phyloP scores from a whole-genome alignment of 2,888 invertebrate species.

The Leucoma salicis region DNA sequence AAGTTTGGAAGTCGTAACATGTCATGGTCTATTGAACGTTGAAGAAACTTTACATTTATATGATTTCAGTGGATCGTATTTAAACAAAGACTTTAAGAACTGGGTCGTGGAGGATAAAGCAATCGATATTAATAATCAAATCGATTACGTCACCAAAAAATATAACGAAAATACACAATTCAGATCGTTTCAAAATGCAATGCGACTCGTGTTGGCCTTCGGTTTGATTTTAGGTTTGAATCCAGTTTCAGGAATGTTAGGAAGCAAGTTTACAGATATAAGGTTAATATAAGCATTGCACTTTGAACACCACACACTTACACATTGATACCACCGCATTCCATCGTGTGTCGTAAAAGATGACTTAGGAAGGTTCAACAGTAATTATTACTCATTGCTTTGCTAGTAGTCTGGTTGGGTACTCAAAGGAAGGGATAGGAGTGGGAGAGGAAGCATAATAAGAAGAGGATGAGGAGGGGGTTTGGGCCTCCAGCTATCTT shows the following conservation, averaged over 20 bases:
- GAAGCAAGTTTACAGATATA: conserved; percentile 36
- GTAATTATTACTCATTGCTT: no score
- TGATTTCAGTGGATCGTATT: neutral
- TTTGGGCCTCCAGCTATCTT: no score
- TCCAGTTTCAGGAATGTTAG: conserved; percentile 42
- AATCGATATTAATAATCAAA: neutral
- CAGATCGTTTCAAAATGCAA: conserved; percentile 41
- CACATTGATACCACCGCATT: no score
- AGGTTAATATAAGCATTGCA: no score
- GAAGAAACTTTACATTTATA: neutral
- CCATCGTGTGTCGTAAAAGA: no score
- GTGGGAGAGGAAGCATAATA: no score
- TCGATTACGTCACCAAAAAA: neutral
- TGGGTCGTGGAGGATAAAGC: conserved; percentile 3
- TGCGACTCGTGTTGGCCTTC: conserved; percentile 39
- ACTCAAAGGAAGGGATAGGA: no score
- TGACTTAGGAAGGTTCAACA: no score
- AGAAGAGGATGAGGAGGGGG: no score
- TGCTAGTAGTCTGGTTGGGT: no score
- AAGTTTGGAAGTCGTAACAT: conserved; percentile 1
- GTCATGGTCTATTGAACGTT: neutral
- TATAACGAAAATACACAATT: conserved; percentile 27
- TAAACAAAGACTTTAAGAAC: conserved; percentile 5
- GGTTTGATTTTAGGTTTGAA: conserved; percentile 50
- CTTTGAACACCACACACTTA: no score